phyloP scores from a whole-genome alignment of 2,113 vertebrate species.

The Heptranchias perlo region DNA sequence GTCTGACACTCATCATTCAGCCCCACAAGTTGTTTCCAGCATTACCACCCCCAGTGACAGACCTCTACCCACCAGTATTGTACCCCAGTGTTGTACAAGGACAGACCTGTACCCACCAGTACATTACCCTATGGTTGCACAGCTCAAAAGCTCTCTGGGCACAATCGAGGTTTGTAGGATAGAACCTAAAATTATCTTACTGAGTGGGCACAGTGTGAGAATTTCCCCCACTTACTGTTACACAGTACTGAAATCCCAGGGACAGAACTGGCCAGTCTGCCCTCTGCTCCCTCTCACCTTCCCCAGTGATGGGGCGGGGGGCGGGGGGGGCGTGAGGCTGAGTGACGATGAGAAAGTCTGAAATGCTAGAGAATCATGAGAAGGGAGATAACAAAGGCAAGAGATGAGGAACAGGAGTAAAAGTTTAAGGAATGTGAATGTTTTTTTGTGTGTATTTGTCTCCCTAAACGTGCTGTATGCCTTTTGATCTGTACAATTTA shows the following conservation, averaged over 20 bases:
- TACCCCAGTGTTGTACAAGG: neutral
- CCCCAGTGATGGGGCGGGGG: too few species aligned
- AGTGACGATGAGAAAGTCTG: neutral
- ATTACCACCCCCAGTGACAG: neutral
- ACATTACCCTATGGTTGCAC: neutral
- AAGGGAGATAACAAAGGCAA: neutral
- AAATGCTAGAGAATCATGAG: neutral
- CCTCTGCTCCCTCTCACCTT: too few species aligned
- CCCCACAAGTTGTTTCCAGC: neutral
- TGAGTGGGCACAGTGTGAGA: too few species aligned
- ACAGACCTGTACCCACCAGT: neutral
- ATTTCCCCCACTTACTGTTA: too few species aligned
- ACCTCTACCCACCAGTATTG: neutral
- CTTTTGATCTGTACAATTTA: neutral
- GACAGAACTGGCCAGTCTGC: too few species aligned
- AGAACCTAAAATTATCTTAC: neutral
- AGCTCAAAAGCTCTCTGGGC: neutral
- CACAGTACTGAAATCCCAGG: too few species aligned
- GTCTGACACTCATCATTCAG: neutral
- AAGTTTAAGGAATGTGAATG: neutral
- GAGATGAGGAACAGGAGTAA: neutral
- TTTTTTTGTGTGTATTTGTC: too few species aligned
- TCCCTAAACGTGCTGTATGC: neutral
- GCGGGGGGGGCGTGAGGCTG: neutral
- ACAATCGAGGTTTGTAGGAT: neutral